Evolutionary conservation across 1,140 invertebrate species (phyloP), one percentile per base, ranked within the genome.

Genomic region (Drosophila teissieri): DNA sequence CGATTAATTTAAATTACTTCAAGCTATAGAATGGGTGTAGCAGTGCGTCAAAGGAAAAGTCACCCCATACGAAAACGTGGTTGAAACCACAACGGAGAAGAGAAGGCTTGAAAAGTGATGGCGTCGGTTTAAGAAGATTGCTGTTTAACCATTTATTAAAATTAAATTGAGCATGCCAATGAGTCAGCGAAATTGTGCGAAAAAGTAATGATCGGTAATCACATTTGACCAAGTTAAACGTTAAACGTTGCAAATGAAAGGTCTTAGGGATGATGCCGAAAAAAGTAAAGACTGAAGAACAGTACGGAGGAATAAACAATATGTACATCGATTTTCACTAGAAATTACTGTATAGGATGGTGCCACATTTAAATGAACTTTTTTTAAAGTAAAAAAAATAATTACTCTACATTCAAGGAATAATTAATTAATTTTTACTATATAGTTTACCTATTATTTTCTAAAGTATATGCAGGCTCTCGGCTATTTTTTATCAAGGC

Each of bases 181-280:
- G 64, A 88, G 75, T 80, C 70, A 86, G 82, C 78, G 37, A 52
- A 82, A 82, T 75, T 64, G 82, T 72, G 70, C 49, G 56, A 70
- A 86, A 81, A 17, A 82, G 52, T 73, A 63, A 51, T 61, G 44
- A 48, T 34, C 54, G 42, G 42, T 61, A 81, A 77, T 81, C 49
- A 65, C 55, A 68, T 49, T 52, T 82, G 58, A 61, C 62, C 65
- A 81, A 72, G 73, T 73, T 48, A 73, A 80, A 84, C 31, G 53
- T 19, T 19, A 19, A 19, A 2, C 19, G 61, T 24, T 5, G 40
- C 17, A 37, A 64, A 31, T 60, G 24, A 64, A 40, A 65, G 46
- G 57, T 49, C 19, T 36, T 37, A 48, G 22, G 36, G 45, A 48
- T 45, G 36, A 22, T 2, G n/a, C 6, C 39, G 7, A 15, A 17